Evolutionary conservation across 2,797 vertebrate genomes (phyloP).

Genomic region (Nothura maculosa): DNA sequence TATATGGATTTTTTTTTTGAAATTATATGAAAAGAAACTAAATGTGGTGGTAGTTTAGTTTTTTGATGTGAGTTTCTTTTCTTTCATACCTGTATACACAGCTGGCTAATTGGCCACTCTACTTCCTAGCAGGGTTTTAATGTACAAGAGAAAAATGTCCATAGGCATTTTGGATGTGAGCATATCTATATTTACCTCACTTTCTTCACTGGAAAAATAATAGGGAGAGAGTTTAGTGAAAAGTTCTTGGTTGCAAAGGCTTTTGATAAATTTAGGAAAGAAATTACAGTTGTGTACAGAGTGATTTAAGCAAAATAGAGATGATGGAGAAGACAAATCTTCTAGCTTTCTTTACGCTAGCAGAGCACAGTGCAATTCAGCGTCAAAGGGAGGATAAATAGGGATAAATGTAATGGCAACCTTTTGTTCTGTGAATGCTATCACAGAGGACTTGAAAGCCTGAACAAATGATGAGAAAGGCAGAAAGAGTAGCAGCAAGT

Average conservation of each 20-base stretch:
- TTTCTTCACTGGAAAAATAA: slow-evolving; percentile 1
- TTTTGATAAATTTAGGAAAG: slow-evolving; percentile 44
- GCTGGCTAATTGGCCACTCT: neutral
- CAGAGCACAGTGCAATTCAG: slow-evolving; percentile 35
- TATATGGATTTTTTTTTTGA: neutral
- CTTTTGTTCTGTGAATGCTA: slow-evolving; percentile 55
- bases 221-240: neutral
- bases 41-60: neutral
- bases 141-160: neutral
- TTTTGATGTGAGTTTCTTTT: neutral
- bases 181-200: neutral
- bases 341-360: neutral
- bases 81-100: neutral
- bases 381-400: slow-evolving; percentile 52
- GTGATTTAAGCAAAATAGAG: slow-evolving; percentile 48
- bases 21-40: neutral
- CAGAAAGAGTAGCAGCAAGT: slow-evolving; percentile 31
- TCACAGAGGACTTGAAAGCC: slow-evolving; percentile 50
- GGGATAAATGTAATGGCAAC: slow-evolving; percentile 30
- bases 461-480: slow-evolving; percentile 43
- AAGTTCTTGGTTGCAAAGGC: slow-evolving; percentile 8
- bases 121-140: neutral
- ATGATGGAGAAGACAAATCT: slow-evolving; percentile 9
- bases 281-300: slow-evolving; percentile 5
- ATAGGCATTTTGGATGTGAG: neutral